Conservation (phyloP, 2,797 vertebrate genomes). For the Amblyraja radiata region DNA sequence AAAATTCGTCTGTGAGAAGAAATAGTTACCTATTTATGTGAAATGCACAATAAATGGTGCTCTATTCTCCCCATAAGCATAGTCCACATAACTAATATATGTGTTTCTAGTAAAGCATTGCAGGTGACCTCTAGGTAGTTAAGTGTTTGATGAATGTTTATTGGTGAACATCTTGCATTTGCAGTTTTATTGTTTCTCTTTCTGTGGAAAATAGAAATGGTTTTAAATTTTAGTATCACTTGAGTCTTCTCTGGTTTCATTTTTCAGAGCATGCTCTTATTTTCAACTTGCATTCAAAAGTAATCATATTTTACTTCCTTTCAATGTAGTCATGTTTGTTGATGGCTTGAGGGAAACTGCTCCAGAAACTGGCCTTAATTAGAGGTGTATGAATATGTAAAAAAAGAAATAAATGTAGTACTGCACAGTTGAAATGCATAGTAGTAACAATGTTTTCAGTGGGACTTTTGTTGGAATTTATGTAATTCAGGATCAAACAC, state of each 20-base stretch:
- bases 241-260: not conserved
- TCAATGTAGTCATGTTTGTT: not conserved
- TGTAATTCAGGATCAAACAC: not conserved
- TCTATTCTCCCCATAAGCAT: not conserved
- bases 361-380: not conserved
- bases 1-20: constrained; percentile 41
- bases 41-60: constrained; percentile 32
- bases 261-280: not conserved
- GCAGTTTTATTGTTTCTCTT: not conserved
- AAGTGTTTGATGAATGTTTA: not conserved
- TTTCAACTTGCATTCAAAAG: constrained; percentile 12
- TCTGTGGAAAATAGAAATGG: not conserved
- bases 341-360: constrained; percentile 5
- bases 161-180: not conserved
- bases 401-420: not conserved
- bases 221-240: constrained; percentile 6
- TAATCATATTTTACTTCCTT: not conserved
- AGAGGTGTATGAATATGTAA: not conserved
- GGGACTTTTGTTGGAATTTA: not conserved
- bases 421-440: not conserved
- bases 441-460: not conserved
- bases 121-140: not conserved
- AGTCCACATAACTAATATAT: constrained; percentile 1
- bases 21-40: constrained; percentile 35
- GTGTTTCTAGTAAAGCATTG: not conserved